Evolutionary conservation across 2,113 vertebrate genomes (phyloP), one percentile per base, ranked within the genome.

Genomic region (Seriola rivoliana): DNA sequence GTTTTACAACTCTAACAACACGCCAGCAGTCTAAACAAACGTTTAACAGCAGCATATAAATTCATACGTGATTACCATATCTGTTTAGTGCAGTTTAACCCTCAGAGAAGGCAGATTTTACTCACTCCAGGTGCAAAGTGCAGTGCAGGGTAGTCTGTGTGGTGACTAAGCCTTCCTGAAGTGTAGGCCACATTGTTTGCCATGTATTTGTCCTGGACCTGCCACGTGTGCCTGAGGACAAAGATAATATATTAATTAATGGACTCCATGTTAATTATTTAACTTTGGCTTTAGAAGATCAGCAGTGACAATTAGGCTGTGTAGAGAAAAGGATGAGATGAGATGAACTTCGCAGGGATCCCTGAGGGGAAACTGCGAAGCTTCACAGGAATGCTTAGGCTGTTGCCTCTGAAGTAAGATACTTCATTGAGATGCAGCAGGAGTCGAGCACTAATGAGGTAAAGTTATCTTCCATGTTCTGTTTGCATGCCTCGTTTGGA

Each of bases 111-210:
- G 69, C n/a, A 3, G 13, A 16, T 29, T 72, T 11, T 8, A 92
- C 97, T 97, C 95, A 99, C 97, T 94, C 98, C 98, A 54, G 98
- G 98, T 78, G 98, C 94, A 80, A 96, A 93, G 85, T 97, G 96
- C 50, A 99, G 85, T 1, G 96, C 97, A 8, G 98, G 97, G 74
- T 99, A 99, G 92, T 99, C 98, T 0, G 97, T 98, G 80, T 99
- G 98, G 80, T 96, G 95, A 38, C 96, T 96, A 3, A 99, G 94
- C 70, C 94, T 96, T 54, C 95, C 97, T 0, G 96, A 95, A 3
- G 98, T 99, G 66, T 99, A 99, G 60, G 98, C 98, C 29, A 99
- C 96, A 1, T 99, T 99, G 94, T 97, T 98, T 40, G 97, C 97
- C 85, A 95, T 93, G 34, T 89, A 71, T 93, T 99, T 99, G 93